A percentile compares a stretch with the other conserved stretches of the same genome.
phyloP scores from a whole-genome alignment of 1,140 invertebrate genomes.

The Danaus plexippus region DNA sequence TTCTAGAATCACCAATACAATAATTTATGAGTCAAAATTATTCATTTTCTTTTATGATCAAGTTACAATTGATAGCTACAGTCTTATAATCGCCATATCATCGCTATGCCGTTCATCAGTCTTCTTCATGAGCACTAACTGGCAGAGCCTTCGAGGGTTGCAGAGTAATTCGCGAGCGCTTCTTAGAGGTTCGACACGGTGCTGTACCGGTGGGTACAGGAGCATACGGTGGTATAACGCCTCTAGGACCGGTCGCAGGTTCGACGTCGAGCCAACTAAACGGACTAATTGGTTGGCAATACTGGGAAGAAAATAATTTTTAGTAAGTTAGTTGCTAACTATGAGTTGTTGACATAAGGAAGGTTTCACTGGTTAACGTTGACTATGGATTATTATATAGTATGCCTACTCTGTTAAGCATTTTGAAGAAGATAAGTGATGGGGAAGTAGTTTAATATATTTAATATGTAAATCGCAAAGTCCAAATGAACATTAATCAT shows the following conservation, averaged over 20 bases:
- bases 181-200: constrained; percentile 87
- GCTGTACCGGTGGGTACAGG: constrained; percentile 86
- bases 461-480: background rate
- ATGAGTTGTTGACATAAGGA: too few species aligned
- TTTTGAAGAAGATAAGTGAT: too few species aligned
- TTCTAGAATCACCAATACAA: constrained; percentile 70
- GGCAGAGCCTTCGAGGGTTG: constrained; percentile 81
- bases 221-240: constrained; percentile 94
- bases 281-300: constrained; percentile 90
- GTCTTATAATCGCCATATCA: constrained; percentile 90
- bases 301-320: constrained; percentile 61
- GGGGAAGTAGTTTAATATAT: too few species aligned
- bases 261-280: constrained; percentile 86
- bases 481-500: constrained; percentile 1
- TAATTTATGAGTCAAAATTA: too few species aligned
- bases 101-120: constrained; percentile 85
- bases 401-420: too few species aligned
- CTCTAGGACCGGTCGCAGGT: constrained; percentile 89
- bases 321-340: too few species aligned
- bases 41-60: too few species aligned
- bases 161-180: constrained; percentile 82
- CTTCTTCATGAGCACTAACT: constrained; percentile 78
- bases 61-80: constrained; percentile 75
- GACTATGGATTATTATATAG: too few species aligned
- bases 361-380: too few species aligned